phyloP scores from a whole-genome alignment of 2,888 invertebrate genomes.

The Xestia rhomboidea region DNA sequence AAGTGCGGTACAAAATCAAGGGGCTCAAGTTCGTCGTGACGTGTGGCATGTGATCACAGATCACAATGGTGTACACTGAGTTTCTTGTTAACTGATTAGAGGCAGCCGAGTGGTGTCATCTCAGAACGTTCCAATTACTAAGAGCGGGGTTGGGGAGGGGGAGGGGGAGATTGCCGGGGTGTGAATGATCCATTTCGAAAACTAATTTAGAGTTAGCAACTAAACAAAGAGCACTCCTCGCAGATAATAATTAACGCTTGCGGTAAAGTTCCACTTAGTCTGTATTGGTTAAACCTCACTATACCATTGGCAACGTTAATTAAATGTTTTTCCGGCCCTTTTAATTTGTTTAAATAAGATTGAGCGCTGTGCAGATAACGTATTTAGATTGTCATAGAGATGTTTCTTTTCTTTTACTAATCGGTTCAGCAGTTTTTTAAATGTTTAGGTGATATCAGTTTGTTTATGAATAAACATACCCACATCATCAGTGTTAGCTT shows the following conservation, averaged over 20 bases:
- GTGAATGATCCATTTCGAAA: slow-evolving; percentile 91
- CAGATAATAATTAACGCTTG: slow-evolving; percentile 91
- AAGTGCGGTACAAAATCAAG: slow-evolving; percentile 54
- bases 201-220: slow-evolving; percentile 91
- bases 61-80: slow-evolving; percentile 85
- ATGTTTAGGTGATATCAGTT: slow-evolving; percentile 11
- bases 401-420: slow-evolving; percentile 26
- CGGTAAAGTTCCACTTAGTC: slow-evolving; percentile 90
- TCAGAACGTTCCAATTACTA: slow-evolving; percentile 90
- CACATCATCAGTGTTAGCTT: not conserved
- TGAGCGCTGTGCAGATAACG: slow-evolving; percentile 39
- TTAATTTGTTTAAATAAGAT: slow-evolving; percentile 64
- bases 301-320: slow-evolving; percentile 85
- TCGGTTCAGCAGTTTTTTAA: slow-evolving; percentile 14
- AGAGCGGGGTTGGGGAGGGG: slow-evolving; percentile 76
- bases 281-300: slow-evolving; percentile 86
- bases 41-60: slow-evolving; percentile 76
- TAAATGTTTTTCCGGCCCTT: slow-evolving; percentile 68
- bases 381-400: slow-evolving; percentile 10
- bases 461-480: slow-evolving; percentile 9
- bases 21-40: slow-evolving; percentile 60
- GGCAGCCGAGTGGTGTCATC: slow-evolving; percentile 89
- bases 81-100: slow-evolving; percentile 90
- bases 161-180: slow-evolving; percentile 81
- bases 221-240: slow-evolving; percentile 91